A percentile compares a stretch with the other conserved stretches of the same genome.
These are phyloP conservation scores for Ophion costatus DNA, from an alignment of 2,888 invertebrate genomes.

Conservation along the genomic window DNA sequence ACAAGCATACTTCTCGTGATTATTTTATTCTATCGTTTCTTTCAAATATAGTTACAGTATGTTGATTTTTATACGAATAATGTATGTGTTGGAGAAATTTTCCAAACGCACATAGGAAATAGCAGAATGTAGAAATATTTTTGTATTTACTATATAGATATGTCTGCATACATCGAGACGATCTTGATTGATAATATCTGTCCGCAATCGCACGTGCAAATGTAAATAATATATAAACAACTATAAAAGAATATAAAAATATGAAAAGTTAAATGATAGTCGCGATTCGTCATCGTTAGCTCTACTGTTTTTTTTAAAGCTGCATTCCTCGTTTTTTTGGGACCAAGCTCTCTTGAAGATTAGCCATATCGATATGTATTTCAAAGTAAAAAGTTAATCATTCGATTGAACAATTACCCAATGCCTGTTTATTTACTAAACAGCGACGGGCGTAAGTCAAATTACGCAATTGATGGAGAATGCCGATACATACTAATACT, in stretches of 20 bases:
- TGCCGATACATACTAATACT: too few species aligned
- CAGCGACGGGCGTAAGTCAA: too few species aligned
- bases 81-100: not conserved
- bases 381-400: too few species aligned
- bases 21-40: not conserved
- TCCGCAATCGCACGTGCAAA: not conserved
- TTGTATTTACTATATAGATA: not conserved
- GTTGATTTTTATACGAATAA: not conserved
- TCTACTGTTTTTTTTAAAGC: too few species aligned
- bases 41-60: not conserved
- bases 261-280: not conserved
- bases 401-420: too few species aligned
- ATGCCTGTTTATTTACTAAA: too few species aligned
- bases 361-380: too few species aligned
- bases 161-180: not conserved
- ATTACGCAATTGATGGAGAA: too few species aligned
- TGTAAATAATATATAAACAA: not conserved
- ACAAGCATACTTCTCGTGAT: not conserved
- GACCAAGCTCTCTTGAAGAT: too few species aligned
- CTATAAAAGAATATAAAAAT: not conserved
- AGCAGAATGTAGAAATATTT: not conserved
- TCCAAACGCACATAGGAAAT: not conserved
- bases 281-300: not conserved
- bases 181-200: not conserved
- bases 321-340: too few species aligned